Base-by-base conservation (phyloP, 2,888 invertebrate genomes). In the Zele albiditarsus region DNA sequence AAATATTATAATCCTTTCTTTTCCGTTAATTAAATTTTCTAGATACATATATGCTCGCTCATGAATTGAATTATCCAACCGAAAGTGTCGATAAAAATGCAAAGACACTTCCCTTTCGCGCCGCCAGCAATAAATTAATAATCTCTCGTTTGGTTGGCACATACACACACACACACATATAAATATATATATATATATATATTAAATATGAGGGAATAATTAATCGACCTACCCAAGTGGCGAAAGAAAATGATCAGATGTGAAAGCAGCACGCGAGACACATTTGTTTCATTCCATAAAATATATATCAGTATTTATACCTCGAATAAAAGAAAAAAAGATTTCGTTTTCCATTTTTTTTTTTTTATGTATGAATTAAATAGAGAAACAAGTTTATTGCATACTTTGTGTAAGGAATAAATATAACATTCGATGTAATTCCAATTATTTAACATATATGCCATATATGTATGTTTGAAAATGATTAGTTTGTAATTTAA, bases 241-340 rank as follows among this genome's bases (percentile, higher is more conserved):
- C 68, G 68, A 75, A 75, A 75, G 71, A 71, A 75, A 75, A 75
- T 67, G 67, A 75, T 75, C 67, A 72, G 53, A 75, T 71, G 75
- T 75, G 75, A 75, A 75, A 75, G 71, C 62, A 71, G 67, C 31
- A 38, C 23, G 28, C 46, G 46, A 71, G 25, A 69, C 33, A 38
- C 58, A 25, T 69, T 69, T 58, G 31, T 57, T 68, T 28, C 27
- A 46, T 25, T 38, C 27, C 20, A 38, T 38, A 38, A 65, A 14
- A 65, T 23, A 33, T 38, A 67, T 27, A 67, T 46, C 23, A 23
- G n/a, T 23, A 38, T 67, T 16, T 25, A 31, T 67, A 16, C 12
- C 46, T 27, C 2, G 5, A 14, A 27, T 8, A 16, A 49, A 14
- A 28, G 31, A n/a, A 57, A 33, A 63, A 31, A 33, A 23, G 1